A percentile compares a stretch with the other conserved stretches of the same genome.
Conservation (phyloP, 92 coral and sea anemone genomes). For the Zoanthus solanderi region DNA sequence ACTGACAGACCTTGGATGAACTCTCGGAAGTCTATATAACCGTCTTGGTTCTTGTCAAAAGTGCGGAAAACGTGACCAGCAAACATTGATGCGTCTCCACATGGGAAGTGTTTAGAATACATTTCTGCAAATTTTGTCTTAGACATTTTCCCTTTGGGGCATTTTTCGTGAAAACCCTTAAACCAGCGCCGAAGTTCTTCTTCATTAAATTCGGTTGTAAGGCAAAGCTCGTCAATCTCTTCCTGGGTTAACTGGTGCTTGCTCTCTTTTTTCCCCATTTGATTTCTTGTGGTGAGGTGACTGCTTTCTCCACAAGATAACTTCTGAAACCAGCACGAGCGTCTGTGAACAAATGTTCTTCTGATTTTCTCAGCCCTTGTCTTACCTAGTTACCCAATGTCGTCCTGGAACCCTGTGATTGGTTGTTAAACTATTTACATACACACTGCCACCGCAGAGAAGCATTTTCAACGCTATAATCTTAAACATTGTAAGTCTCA, state of each 20-base stretch:
- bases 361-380: neutral
- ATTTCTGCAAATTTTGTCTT: conserved; percentile 90
- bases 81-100: conserved; percentile 91
- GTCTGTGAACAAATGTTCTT: conserved; percentile 15
- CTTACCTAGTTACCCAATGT: conserved; percentile 6
- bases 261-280: conserved; percentile 85
- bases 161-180: conserved; percentile 89
- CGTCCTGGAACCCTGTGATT: conserved; percentile 47
- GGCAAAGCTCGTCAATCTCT: conserved; percentile 84
- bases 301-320: conserved; percentile 9
- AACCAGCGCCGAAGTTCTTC: conserved; percentile 94
- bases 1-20: conserved; percentile 95
- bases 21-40: conserved; percentile 96
- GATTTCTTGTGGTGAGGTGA: neutral
- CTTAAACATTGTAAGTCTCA: conserved; percentile 16
- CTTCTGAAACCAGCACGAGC: conserved; percentile 10
- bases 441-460: conserved; percentile 2
- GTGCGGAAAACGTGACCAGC: conserved; percentile 98
- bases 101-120: conserved; percentile 86
- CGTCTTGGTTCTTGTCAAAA: conserved; percentile 97
- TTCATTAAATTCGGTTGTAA: conserved; percentile 91
- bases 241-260: conserved; percentile 78
- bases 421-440: conserved; percentile 78
- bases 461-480: conserved; percentile 7
- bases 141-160: conserved; percentile 97